Evolutionary conservation across 2,113 vertebrate genomes (phyloP), one percentile per base, ranked within the genome.

Genomic region (Cololabis saira): DNA sequence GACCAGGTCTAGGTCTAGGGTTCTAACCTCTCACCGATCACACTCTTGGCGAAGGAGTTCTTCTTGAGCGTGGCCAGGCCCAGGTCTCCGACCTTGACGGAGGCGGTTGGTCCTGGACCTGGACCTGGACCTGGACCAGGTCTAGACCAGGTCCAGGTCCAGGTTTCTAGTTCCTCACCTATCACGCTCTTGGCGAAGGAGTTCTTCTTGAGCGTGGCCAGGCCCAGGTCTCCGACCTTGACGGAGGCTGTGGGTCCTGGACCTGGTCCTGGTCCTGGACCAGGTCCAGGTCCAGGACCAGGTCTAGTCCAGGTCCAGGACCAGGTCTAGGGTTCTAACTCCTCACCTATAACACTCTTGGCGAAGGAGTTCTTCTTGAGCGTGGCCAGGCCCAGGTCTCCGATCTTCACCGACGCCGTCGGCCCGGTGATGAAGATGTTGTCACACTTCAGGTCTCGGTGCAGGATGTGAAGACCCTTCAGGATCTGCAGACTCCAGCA

Each of bases 201-300:
- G n/a, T n/a, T n/a, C n/a, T n/a, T n/a, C n/a, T n/a, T n/a, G n/a
- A n/a, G n/a, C n/a, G n/a, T n/a, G n/a, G n/a, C n/a, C 51, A 98
- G 88, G 13, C 96, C 96, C 77, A 98, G 90, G 84, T 97, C 96
- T 13, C 96, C 96, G 0, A 98, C 97, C 89, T 98, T 98, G 44
- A 98, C 94, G 0, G 96, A 97, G 73, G 94, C 96, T 0, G 92
- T 91, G 61, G 96, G 96, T 5, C 96, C 96, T n/a, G n/a, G n/a
- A n/a, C n/a, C n/a, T n/a, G n/a, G n/a, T n/a, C n/a, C n/a, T n/a
- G 0, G 96, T 97, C 91, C 97, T 97, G 90, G 97, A 98, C 97
- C n/a, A n/a, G n/a, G n/a, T n/a, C n/a, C n/a, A n/a, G n/a, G n/a
- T n/a, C n/a, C n/a, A n/a, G n/a, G n/a, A n/a, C n/a, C n/a, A n/a